A percentile compares a stretch with the other conserved stretches of the same genome.
Conservation (phyloP, 2,113 vertebrate genomes). For the Takifugu bimaculatus region DNA sequence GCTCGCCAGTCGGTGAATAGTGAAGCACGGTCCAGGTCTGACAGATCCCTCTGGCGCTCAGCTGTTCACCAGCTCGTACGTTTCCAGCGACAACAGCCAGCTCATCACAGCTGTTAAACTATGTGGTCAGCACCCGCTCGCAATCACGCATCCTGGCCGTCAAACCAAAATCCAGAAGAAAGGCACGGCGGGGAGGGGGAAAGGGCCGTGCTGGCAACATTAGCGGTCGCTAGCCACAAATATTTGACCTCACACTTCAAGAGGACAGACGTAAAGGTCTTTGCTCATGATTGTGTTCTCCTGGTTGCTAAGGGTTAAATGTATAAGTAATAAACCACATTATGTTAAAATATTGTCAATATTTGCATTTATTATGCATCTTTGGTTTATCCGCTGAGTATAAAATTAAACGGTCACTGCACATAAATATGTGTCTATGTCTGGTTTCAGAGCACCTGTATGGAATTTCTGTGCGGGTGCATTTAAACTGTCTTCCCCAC, state of each 20-base stretch:
- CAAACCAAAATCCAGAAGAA: conserved; percentile 5
- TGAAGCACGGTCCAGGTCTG: conserved; percentile 11
- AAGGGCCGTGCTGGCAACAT: conserved; percentile 2
- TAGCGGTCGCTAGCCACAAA: conserved; percentile 2
- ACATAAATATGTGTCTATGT: not conserved
- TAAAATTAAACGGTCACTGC: not conserved
- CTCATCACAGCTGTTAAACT: conserved; percentile 36
- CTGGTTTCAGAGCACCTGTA: not conserved
- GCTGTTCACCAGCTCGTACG: conserved; percentile 41
- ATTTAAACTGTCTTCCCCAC: conserved; percentile 3
- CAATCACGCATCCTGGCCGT: not conserved
- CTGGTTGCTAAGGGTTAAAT: not conserved
- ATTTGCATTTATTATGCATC: no score
- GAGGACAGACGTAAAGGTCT: not conserved
- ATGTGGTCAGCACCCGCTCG: conserved; percentile 16
- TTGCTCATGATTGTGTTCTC: not conserved
- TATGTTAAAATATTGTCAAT: no score
- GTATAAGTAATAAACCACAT: no score
- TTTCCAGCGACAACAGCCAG: conserved; percentile 43
- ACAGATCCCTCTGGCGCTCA: conserved; percentile 34
- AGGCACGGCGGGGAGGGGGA: not conserved
- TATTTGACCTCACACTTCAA: conserved; percentile 6
- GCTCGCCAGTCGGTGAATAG: not conserved
- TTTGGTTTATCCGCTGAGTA: not conserved
- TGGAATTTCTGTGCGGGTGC: not conserved